Evolutionary conservation across 2,888 invertebrate species (phyloP), one percentile per base, ranked within the genome.

Genomic region (Drosophila nr. medialis): DNA sequence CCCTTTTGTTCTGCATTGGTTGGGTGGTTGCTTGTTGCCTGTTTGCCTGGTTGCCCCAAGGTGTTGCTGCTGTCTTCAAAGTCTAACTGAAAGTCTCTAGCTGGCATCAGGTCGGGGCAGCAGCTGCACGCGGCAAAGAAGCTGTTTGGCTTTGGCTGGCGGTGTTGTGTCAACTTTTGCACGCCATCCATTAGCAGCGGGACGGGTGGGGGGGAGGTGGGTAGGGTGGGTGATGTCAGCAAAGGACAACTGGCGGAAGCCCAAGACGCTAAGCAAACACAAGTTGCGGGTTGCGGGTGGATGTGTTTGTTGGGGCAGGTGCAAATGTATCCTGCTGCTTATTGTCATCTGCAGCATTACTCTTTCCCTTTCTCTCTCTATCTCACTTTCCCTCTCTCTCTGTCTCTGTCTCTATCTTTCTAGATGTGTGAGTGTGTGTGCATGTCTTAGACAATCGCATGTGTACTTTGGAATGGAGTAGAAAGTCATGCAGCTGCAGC

Each of bases 91-190:
- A 54, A 59, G 71, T 64, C 64, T 48, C 56, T 45, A 8, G 45
- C 24, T 45, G 74, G 53, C 58, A 64, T 61, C 75, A 69, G 62
- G 15, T 60, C 48, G 55, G 58, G 36, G 56, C 56, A 83, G 83
- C 85, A 81, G 74, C 83, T 77, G 79, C 75, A 78, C 64, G 78
- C 75, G 71, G 71, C 76, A 76, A 78, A 78, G 76, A 72, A 73
- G 83, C 81, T 87, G 83, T 79, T 77, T 85, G 81, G 80, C 73
- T 79, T 72, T 81, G 77, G 80, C 78, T 76, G 75, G 69, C 66
- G 81, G 82, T 85, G 85, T 87, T 86, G 85, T 86, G 85, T 89
- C 87, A 88, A 89, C 87, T 88, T 89, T 87, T 79, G 87, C 87
- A 85, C 85, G 75, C 83, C 81, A 89, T 89, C 80, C 89, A 87